Base-by-base conservation (phyloP, 2,113 vertebrate species). In the Strix aluco region DNA sequence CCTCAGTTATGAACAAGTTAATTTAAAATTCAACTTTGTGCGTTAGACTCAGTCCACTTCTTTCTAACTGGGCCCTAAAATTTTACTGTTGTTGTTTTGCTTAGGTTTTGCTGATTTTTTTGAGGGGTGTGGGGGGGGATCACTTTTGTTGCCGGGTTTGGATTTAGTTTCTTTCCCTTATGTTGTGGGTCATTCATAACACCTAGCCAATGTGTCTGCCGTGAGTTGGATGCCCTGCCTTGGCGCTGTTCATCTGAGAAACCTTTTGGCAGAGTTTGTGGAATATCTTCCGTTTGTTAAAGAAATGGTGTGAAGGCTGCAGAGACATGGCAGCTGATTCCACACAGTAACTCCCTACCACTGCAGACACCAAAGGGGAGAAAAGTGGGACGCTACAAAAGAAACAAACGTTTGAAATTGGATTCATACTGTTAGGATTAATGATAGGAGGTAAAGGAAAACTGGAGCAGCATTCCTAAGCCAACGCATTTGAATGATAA, bases 401-500 rank as follows among this genome's bases (percentile, higher is more conserved):
- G 94, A 87, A 95, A 86, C 92, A 95, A 95, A 97, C 70, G 2
- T 81, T 94, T 93, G 94, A 96, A 97, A 97, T 94, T 95, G 86
- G 93, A 93, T 97, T 97, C 95, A 97, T 93, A 92, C 88, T 93
- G 89, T 96, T 98, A 96, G 94, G 89, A 97, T 97, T 97, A 97
- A 97, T 85, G 85, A 96, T 51, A 87, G 97, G 95, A 97, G 86
- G 92, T 93, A 93, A 93, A 96, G 79, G 90, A 95, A 96, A 97
- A 96, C 83, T 80, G 83, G 80, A 88, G 93, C 71, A 90, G 85
- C 8, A 29, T 94, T 96, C 86, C 83, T 97, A 75, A 96, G 95
- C 96, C 94, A 94, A 81, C 94, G 94, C 61, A 69, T 90, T 97
- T 77, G 61, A 94, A 97, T 98, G 98, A 98, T 98, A 97, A 98